Evolutionary conservation across 1,140 invertebrate genomes (phyloP).

Genomic region (Drosophila ironensis): DNA sequence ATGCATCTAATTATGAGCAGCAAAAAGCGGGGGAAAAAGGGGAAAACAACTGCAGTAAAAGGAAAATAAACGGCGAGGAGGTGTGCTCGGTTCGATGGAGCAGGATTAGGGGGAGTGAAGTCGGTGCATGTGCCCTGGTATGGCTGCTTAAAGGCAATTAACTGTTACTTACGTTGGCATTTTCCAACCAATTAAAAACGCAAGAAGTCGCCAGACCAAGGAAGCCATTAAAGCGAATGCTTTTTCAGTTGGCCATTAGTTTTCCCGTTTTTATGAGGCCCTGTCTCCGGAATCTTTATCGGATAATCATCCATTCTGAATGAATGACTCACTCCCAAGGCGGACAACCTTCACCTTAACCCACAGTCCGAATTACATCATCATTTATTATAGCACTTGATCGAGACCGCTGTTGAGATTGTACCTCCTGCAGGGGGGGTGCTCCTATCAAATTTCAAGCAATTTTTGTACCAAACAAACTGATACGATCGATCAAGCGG

Average conservation of each 20-base stretch:
- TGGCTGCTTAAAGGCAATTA: slow-evolving; percentile 62
- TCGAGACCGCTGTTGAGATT: background rate
- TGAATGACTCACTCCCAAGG: no score
- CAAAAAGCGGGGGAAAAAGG: no score
- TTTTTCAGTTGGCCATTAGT: slow-evolving; percentile 15
- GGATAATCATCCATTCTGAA: no score
- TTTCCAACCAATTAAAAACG: slow-evolving; percentile 49
- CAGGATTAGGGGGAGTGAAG: background rate
- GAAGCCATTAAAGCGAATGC: slow-evolving; percentile 16
- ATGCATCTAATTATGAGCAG: slow-evolving; percentile 74
- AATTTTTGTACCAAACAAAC: slow-evolving; percentile 11
- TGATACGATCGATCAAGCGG: slow-evolving; percentile 33
- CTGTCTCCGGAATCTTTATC: background rate
- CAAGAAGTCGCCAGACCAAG: slow-evolving; percentile 12
- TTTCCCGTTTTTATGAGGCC: slow-evolving; percentile 3
- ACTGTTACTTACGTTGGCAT: slow-evolving; percentile 58
- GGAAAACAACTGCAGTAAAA: slow-evolving; percentile 40
- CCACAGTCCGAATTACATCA: background rate
- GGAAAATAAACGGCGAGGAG: background rate
- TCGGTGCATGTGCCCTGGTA: slow-evolving; percentile 17
- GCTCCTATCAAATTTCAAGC: background rate
- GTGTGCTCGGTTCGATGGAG: background rate
- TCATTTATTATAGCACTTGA: background rate
- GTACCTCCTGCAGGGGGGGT: background rate
- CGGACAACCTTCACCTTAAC: background rate